Evolutionary conservation across 1,140 invertebrate genomes (phyloP), one percentile per base, ranked within the genome.

Genomic region (Propsilocerus akamusi): DNA sequence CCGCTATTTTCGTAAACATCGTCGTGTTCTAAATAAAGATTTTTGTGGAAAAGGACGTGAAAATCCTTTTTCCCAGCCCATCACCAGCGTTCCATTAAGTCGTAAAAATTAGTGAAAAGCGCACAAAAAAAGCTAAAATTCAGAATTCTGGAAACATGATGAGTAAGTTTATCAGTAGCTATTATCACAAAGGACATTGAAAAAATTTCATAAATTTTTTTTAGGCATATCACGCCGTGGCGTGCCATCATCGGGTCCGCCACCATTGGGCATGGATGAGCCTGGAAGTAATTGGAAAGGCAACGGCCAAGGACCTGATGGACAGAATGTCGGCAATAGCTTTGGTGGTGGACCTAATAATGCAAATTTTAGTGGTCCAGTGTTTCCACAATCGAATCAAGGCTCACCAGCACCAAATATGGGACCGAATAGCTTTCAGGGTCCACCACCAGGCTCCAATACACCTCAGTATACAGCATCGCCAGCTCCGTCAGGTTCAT

Each of bases 381-480:
- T 56, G 10, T 65, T 64, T 55, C 59, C 61, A 51, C 60, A 63
- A 48, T 55, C 59, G 24, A 63, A 63, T 17, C 73, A 73, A 56
- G 72, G 72, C 28, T 72, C 71, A 52, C 76, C 77, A 34, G 76
- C 73, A 52, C 74, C 75, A 25, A 77, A 75, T 49, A 73, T 73
- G 17, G 78, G 77, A 59, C 77, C 77, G 47, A 72, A 72, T 17
- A 75, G 73, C 28, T 78, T 77, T 60, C 77, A 78, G 58, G 76
- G 72, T 25, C 78, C 77, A 48, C 76, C 76, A 50, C 77, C 80
- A 5, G 79, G 80, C 30, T 81, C 79, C 23, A 78, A 72, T 50
- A 81, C 80, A 50, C 80, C 80, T 12, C 80, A 82, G 58, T 83
- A 82, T 60, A 81, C 77, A 52, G 79, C 80, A 23, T 82, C 80